Base-by-base conservation (phyloP, 2,113 vertebrate genomes). In the Callocephalon fimbriatum region DNA sequence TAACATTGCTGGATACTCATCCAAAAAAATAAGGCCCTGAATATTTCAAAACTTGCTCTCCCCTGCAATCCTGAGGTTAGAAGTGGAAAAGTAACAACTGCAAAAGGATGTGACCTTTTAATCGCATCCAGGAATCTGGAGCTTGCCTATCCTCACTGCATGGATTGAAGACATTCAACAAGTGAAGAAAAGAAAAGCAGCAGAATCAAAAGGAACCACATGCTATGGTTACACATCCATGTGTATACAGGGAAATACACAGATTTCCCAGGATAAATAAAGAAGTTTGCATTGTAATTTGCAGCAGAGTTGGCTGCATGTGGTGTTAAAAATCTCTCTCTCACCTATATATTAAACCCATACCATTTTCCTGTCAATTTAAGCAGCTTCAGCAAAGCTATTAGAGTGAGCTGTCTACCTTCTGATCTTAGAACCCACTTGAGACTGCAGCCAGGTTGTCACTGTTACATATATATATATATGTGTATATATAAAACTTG, bases 71-170 rank as follows among this genome's bases (percentile, higher is more conserved):
- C 65, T 84, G 79, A 75, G 72, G 75, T 88, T 56, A 77, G 67
- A 68, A 86, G 73, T 25, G 47, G 79, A 71, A 90, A 25, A 92
- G 59, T 61, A 94, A 56, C 31, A 74, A 58, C 66, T 80, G 35
- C 37, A 78, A 88, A 54, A 93, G 72, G 82, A 92, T 72, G 29
- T 75, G 72, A 92, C 79, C 47, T 88, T 88, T 91, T 73, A 91
- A 86, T 91, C 5, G 0, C 47, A 78, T 89, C 72, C 79, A 84
- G 73, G 56, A 81, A 51, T 53, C 21, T 90, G 66, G 79, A 86
- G 23, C 45, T 88, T 61, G 50, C 59, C 59, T 86, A 26, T 72
- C 79, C 19, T 73, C 2, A 0, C 54, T 65, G n/a, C 61, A 29
- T 35, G 53, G 19, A 35, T 67, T 74, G n/a, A 72, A 86, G 56